Conservation (phyloP, 64 coral and sea anemone genomes). For the Exaiptasia diaphana region DNA sequence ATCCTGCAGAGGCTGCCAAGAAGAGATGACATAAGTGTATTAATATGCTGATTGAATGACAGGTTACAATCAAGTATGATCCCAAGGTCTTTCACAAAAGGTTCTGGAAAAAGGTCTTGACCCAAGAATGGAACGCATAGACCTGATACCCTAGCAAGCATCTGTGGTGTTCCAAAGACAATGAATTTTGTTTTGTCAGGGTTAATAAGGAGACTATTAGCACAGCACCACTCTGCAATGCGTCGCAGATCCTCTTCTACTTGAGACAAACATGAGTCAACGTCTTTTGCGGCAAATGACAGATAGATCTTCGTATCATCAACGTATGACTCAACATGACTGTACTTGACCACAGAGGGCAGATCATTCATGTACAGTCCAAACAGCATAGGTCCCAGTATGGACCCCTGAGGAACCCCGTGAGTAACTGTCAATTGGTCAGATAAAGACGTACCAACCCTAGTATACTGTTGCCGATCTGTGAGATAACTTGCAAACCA, state of each 20-base stretch:
- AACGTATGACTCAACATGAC: slow-evolving; percentile 10
- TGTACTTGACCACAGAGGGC: not conserved
- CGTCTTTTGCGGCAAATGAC: slow-evolving; percentile 33
- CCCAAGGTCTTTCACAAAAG: not conserved
- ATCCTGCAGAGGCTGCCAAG: not conserved
- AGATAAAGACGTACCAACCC: not conserved
- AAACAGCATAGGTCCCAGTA: not conserved
- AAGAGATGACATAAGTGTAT: not conserved
- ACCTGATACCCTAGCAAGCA: not conserved
- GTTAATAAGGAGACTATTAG: slow-evolving; percentile 19
- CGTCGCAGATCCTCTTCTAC: not conserved
- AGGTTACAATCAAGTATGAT: not conserved
- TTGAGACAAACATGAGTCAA: not conserved
- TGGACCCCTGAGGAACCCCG: not conserved
- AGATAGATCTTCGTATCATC: slow-evolving; percentile 26
- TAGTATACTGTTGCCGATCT: not conserved
- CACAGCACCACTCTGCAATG: slow-evolving; percentile 19
- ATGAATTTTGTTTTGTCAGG: slow-evolving; percentile 47
- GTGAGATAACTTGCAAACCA: not conserved
- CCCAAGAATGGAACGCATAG: not conserved
- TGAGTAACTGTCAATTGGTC: not conserved
- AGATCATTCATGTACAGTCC: slow-evolving; percentile 4
- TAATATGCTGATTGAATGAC: not conserved
- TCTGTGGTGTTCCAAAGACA: not conserved
- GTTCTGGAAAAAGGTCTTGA: not conserved